These are phyloP conservation scores for Phataginus tetradactyla DNA, from an alignment of 2,797 vertebrate genomes.

Conservation along the genomic window DNA sequence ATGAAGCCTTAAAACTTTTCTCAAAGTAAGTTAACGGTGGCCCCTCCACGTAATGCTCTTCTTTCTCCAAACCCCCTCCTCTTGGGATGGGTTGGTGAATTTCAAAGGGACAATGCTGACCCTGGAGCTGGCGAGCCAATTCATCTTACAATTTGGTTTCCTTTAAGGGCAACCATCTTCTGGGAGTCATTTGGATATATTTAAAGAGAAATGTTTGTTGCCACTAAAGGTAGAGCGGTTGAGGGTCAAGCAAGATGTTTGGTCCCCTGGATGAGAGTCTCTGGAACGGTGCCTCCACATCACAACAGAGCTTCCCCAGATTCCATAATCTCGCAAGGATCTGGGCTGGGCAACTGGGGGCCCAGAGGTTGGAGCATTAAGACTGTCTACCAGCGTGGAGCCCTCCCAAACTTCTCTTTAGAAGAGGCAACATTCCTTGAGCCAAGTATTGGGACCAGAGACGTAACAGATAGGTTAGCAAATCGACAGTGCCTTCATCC, in stretches of 20 bases:
- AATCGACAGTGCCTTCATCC: neutral
- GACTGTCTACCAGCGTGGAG: neutral
- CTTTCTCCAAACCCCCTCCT: neutral
- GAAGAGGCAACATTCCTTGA: neutral
- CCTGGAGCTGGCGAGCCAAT: neutral
- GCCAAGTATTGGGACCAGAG: neutral
- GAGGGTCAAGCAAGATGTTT: neutral
- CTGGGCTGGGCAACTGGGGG: neutral
- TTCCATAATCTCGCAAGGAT: neutral
- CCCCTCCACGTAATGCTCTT: accelerated
- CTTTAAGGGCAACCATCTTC: neutral
- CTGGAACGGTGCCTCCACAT: neutral
- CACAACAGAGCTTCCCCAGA: neutral
- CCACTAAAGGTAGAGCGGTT: constrained; percentile 17
- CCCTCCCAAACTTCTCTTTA: neutral
- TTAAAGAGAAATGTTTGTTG: constrained; percentile 30
- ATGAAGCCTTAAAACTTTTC: neutral
- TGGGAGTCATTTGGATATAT: neutral
- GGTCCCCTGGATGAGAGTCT: neutral
- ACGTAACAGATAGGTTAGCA: neutral
- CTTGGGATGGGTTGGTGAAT: neutral
- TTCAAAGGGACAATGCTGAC: neutral
- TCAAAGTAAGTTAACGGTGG: neutral
- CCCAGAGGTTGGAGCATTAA: neutral
- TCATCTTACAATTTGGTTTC: neutral